phyloP scores from a whole-genome alignment of 1,140 invertebrate species.

The Lepidurus packardi region DNA sequence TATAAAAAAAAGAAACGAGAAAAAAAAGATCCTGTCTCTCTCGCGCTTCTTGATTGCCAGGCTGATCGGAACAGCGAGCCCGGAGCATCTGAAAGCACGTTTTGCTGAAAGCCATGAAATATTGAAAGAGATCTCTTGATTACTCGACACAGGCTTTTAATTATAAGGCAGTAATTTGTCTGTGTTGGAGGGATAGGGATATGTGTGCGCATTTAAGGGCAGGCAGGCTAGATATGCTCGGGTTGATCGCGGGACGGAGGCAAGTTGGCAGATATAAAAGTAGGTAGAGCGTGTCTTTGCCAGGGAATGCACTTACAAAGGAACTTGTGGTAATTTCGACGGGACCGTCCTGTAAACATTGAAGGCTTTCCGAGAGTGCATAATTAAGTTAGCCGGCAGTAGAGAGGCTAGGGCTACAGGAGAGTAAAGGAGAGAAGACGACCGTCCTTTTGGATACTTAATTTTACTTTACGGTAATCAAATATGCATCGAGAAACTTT shows the following conservation, averaged over 20 bases:
- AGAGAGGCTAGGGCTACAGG: not conserved
- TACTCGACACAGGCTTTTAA: too few relatives aligned
- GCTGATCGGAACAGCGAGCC: too few relatives aligned
- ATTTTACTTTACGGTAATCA: conserved; percentile 5
- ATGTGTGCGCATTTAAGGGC: too few relatives aligned
- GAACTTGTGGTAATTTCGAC: conserved; percentile 4
- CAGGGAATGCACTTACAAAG: not conserved
- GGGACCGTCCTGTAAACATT: not conserved
- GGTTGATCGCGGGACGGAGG: not conserved
- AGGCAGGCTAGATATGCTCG: too few relatives aligned
- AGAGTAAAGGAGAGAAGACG: not conserved
- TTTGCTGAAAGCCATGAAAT: too few relatives aligned
- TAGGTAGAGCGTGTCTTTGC: conserved; percentile 21
- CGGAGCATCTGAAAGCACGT: too few relatives aligned
- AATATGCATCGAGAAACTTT: not conserved
- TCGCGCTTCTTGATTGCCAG: too few relatives aligned
- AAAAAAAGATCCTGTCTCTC: too few relatives aligned
- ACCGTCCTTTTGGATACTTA: not conserved
- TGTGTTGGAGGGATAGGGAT: too few relatives aligned
- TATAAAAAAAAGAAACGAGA: too few relatives aligned
- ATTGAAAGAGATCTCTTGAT: too few relatives aligned
- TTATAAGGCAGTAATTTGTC: too few relatives aligned
- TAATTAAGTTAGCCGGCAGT: conserved; percentile 11
- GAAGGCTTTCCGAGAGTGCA: conserved; percentile 20
- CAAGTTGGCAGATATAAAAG: conserved; percentile 11